These are phyloP conservation scores for Euwallacea similis DNA, from an alignment of 1,140 invertebrate species.

Conservation along the genomic window DNA sequence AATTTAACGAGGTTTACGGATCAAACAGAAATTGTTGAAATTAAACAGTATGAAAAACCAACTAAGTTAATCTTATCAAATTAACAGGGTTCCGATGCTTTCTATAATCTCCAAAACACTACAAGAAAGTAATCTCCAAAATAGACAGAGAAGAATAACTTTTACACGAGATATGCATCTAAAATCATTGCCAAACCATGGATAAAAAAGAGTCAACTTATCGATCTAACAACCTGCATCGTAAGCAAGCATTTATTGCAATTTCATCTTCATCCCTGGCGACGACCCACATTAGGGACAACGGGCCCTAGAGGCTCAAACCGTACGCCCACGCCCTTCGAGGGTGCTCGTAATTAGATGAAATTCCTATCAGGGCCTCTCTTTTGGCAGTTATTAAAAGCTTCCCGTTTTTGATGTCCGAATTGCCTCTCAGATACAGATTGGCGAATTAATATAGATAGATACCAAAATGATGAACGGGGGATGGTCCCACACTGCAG, in stretches of 20 bases:
- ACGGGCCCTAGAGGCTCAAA: conserved; percentile 20
- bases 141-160: too few relatives aligned
- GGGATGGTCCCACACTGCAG: too few relatives aligned
- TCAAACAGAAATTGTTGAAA: too few relatives aligned
- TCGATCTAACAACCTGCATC: conserved; percentile 8
- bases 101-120: too few relatives aligned
- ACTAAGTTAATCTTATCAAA: too few relatives aligned
- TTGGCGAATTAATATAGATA: conserved; percentile 14
- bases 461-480: too few relatives aligned
- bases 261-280: conserved; percentile 11
- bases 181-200: too few relatives aligned
- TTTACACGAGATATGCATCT: too few relatives aligned
- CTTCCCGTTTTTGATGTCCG: conserved; percentile 37
- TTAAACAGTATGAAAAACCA: too few relatives aligned
- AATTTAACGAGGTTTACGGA: too few relatives aligned
- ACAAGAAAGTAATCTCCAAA: too few relatives aligned
- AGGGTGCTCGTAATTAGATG: conserved; percentile 45
- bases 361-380: conserved; percentile 44
- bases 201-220: neutral
- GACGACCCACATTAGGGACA: conserved; percentile 19
- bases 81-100: too few relatives aligned
- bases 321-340: conserved; percentile 28
- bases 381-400: conserved; percentile 39
- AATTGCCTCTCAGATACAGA: conserved; percentile 21
- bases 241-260: conserved; percentile 18